These are phyloP conservation scores for Harpalus rubripes DNA, from an alignment of 2,888 invertebrate species.

Conservation along the genomic window DNA sequence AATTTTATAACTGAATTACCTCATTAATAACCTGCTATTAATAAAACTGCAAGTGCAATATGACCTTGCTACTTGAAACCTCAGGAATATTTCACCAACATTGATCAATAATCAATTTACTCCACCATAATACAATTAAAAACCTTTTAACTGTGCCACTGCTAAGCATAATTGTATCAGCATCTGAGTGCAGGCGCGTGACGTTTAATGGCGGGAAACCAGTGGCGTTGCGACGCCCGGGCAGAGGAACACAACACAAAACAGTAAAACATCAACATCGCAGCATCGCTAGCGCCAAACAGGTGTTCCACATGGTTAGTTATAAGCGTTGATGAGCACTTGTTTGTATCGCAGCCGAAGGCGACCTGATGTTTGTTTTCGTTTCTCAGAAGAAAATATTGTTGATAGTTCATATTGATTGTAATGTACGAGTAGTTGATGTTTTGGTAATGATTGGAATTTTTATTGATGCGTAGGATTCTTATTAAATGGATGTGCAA, in stretches of 20 bases:
- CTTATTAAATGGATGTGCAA: neutral
- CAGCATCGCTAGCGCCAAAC: slow-evolving; percentile 20
- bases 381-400: slow-evolving; percentile 44
- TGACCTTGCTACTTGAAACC: slow-evolving; percentile 19
- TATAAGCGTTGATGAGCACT: slow-evolving; percentile 22
- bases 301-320: slow-evolving; percentile 56
- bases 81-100: neutral
- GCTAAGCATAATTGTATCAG: slow-evolving; percentile 36
- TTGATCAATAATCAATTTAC: slow-evolving; percentile 35
- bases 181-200: slow-evolving; percentile 38
- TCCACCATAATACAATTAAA: slow-evolving; percentile 20
- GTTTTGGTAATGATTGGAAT: slow-evolving; percentile 28
- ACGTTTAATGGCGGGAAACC: slow-evolving; percentile 44
- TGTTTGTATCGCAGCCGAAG: slow-evolving; percentile 33
- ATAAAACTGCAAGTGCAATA: neutral
- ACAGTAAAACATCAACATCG: neutral
- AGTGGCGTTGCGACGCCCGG: slow-evolving; percentile 7
- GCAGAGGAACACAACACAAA: slow-evolving; percentile 3
- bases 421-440: neutral
- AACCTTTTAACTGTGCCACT: slow-evolving; percentile 38
- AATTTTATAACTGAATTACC: slow-evolving; percentile 7
- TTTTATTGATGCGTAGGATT: slow-evolving; percentile 49
- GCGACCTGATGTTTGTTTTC: slow-evolving; percentile 48
- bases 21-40: neutral
- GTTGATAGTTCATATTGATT: slow-evolving; percentile 40